Base-by-base conservation (phyloP, 2,797 vertebrate genomes). In the Pseudomugil tenellus region DNA sequence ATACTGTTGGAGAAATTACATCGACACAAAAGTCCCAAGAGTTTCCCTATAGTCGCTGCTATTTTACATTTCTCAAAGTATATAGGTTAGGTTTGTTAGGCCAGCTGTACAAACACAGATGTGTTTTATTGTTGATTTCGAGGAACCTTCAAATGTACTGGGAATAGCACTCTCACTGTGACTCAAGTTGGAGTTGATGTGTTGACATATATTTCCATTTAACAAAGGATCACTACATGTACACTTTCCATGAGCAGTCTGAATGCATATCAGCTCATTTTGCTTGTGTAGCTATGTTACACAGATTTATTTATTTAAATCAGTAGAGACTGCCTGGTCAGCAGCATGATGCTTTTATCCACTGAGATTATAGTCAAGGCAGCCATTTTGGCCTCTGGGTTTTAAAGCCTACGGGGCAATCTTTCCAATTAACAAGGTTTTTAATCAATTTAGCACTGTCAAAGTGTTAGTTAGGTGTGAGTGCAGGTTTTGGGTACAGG, bases 371-470 rank as follows among this genome's bases (percentile, higher is more conserved):
- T 34, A 61, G 39, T 69, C 6, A 0, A 52, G 34, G 57, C 51
- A 81, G 62, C 70, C 31, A 1, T 26, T 9, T 6, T 54, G 67
- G 23, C 73, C 82, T 79, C 17, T n/a, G 59, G 66, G 64, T 74
- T 77, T 80, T 61, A 74, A 85, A 73, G 77, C 73, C 81, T 71
- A 68, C 59, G 5, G 55, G 68, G 74, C 71, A 85, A 74, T 81
- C 72, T 66, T 76, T 72, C 86, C 85, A 92, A 93, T 93, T 92
- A 92, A 76, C 86, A 86, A 77, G 72, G 64, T 81, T 89, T 89
- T 81, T 88, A 83, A 90, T 90, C 89, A 77, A 88, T 87, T 88
- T 83, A 76, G 72, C 84, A 63, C 76, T 58, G 52, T 64, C 73
- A 35, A 60, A 77, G 87, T 90, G 92, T 90, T 80, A 87, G 79